A percentile compares a stretch with the other conserved stretches of the same genome.
phyloP scores from a whole-genome alignment of 2,113 vertebrate genomes.

The Asarcornis scutulata region DNA sequence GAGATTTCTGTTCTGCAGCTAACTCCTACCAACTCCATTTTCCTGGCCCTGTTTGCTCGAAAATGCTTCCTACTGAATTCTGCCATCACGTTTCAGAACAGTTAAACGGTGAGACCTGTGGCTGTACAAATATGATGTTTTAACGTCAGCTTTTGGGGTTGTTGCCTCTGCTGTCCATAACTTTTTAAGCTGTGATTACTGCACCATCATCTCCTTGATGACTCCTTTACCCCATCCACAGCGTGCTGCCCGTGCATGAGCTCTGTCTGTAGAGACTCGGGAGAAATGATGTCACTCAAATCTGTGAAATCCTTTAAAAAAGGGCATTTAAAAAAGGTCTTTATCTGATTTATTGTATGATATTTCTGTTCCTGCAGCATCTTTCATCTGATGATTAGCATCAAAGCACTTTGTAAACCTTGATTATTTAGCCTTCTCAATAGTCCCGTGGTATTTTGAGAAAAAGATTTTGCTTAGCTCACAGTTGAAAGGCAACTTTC shows the following conservation, averaged over 20 bases:
- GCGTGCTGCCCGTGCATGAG: neutral
- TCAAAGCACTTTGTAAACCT: neutral
- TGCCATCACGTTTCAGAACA: neutral
- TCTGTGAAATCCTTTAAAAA: neutral
- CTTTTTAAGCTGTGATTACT: neutral
- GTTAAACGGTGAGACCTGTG: neutral
- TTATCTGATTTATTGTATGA: neutral
- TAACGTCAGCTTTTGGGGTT: neutral
- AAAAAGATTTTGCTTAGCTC: neutral
- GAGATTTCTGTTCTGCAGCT: neutral
- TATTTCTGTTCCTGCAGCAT: neutral
- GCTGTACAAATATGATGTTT: neutral
- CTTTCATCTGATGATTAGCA: neutral
- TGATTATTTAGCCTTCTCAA: neutral
- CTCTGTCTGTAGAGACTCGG: neutral
- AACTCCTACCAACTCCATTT: neutral
- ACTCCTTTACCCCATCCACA: neutral
- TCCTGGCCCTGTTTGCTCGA: neutral
- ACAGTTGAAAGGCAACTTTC: neutral
- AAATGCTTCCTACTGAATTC: neutral
- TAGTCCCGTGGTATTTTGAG: neutral
- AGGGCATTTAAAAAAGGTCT: neutral
- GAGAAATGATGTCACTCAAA: neutral
- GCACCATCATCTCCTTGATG: rapidly evolving
- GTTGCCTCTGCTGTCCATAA: neutral